Evolutionary conservation across 2,113 vertebrate species (phyloP).

Genomic region (Poeciliopsis prolifica): DNA sequence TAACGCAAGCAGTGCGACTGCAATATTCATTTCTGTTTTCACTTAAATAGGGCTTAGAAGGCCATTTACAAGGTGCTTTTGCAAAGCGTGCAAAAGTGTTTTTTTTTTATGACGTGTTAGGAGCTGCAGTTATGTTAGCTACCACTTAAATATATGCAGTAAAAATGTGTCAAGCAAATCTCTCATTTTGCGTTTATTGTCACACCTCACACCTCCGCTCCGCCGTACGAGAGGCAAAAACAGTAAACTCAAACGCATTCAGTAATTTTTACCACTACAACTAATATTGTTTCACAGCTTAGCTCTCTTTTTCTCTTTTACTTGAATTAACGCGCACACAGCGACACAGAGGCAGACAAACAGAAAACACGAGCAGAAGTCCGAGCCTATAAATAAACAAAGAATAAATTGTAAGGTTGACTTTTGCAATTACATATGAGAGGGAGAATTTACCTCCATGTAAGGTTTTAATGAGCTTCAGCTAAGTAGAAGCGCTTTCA

Average conservation of each 20-base stretch:
- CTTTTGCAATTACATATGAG: constrained; percentile 83
- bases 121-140: constrained; percentile 66
- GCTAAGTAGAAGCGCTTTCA: constrained; percentile 87
- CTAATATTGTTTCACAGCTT: not conserved
- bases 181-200: constrained; percentile 68
- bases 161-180: constrained; percentile 77
- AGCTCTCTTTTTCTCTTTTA: not conserved
- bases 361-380: constrained; percentile 64
- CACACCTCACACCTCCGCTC: constrained; percentile 56
- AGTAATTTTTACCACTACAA: not conserved
- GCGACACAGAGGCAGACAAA: constrained; percentile 32
- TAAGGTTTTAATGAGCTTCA: constrained; percentile 89
- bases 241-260: constrained; percentile 14
- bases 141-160: constrained; percentile 70
- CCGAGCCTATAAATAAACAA: constrained; percentile 74
- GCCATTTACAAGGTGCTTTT: constrained; percentile 67
- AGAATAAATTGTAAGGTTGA: constrained; percentile 78
- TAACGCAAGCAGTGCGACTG: constrained; percentile 29
- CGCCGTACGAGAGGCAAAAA: constrained; percentile 7
- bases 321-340: not conserved
- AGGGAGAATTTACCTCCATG: constrained; percentile 89
- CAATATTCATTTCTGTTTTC: constrained; percentile 72
- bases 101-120: constrained; percentile 76
- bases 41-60: constrained; percentile 65
- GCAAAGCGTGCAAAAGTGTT: constrained; percentile 60